phyloP scores from a whole-genome alignment of 2,797 vertebrate genomes.

The Margarornis squamiger region DNA sequence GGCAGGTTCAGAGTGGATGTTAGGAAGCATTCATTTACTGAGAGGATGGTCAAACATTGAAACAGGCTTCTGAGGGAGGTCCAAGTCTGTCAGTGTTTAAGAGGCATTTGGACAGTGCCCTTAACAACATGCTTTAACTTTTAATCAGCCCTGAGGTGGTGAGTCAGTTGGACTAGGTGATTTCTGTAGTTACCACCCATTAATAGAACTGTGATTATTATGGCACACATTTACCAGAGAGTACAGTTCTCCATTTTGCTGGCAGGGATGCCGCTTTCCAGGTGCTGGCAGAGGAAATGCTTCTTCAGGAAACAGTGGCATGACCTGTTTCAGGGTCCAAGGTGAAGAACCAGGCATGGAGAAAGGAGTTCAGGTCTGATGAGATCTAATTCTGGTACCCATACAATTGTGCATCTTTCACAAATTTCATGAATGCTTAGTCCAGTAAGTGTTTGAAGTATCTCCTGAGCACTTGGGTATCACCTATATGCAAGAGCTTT shows the following conservation, averaged over 20 bases:
- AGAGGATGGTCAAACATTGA: not conserved
- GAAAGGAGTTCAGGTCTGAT: not conserved
- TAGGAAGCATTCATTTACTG: not conserved
- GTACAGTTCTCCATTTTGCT: not conserved
- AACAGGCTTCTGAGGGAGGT: not conserved
- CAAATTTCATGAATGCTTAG: not conserved
- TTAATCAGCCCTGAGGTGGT: not conserved
- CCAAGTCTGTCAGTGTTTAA: not conserved
- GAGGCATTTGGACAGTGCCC: not conserved
- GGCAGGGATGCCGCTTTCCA: not conserved
- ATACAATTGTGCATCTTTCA: not conserved
- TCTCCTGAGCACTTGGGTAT: not conserved
- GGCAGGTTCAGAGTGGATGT: not conserved
- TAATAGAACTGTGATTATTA: not conserved
- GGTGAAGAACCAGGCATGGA: not conserved
- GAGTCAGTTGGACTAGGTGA: not conserved
- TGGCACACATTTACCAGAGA: not conserved
- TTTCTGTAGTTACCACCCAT: not conserved
- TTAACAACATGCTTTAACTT: not conserved
- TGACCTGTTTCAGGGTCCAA: not conserved
- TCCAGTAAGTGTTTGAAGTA: not conserved
- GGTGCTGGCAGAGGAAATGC: not conserved
- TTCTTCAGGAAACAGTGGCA: not conserved
- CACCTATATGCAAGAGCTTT: not conserved
- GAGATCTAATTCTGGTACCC: not conserved